Evolutionary conservation across 2,888 invertebrate genomes (phyloP), one percentile per base, ranked within the genome.

Genomic region (Diabrotica balteata): DNA sequence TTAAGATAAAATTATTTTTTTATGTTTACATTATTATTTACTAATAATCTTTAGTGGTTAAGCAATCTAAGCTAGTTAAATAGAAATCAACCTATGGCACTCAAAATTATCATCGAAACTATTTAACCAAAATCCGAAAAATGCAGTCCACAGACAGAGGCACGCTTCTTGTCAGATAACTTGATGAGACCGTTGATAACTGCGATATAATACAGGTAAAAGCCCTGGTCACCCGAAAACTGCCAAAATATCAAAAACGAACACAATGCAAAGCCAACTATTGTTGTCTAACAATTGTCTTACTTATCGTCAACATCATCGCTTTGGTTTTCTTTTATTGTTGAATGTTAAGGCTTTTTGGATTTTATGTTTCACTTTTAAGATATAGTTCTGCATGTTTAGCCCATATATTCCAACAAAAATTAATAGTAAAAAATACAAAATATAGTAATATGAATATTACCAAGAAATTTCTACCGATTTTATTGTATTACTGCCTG

Each of bases 261-360:
- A 72, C 67, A 79, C 78, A 78, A 78, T 78, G 72, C 70, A 68
- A 74, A 72, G 72, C 73, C 72, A 73, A 75, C 77, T 74, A 77
- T 79, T 79, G 78, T 79, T 75, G 74, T 71, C 67, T 63, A 68
- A 74, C 76, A 73, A 75, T 77, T 77, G 77, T 77, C 73, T 75
- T 71, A 74, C 73, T 76, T 78, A 78, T 78, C 78, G 69, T 63
- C 70, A 68, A 74, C 73, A 72, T 74, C 68, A 78, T 77, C 77
- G 67, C 51, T 44, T 55, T 63, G 53, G 57, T 66, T 69, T 65
- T 59, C 66, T 69, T 66, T 66, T 66, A 69, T 66, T 66, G 68
- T 42, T 17, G 55, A 57, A 45, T 57, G n/a, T 57, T 10, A 46
- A 9, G 32, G 49, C 52, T 57, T 68, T 59, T 67, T 55, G 59